Conservation (phyloP, 2,113 vertebrate genomes). For the Lepidothrix coronata region DNA sequence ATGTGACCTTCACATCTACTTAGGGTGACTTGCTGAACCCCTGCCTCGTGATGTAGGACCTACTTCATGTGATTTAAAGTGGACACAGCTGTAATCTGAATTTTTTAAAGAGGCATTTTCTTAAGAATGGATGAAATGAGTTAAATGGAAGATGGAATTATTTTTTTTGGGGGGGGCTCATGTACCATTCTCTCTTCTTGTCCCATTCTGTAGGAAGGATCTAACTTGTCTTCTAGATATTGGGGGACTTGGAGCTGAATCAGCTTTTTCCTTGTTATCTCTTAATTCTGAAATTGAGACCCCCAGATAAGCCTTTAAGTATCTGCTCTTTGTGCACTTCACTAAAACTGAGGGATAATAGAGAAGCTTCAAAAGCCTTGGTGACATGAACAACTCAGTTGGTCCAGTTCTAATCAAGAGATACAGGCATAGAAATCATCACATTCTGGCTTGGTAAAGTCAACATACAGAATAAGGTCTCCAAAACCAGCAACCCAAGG, state of each 20-base stretch:
- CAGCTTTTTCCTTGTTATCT: not conserved
- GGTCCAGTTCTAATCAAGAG: not conserved
- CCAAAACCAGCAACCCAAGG: accelerated
- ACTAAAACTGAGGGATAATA: accelerated
- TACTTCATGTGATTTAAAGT: constrained; percentile 20
- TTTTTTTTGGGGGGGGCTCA: not conserved
- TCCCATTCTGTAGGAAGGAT: not conserved
- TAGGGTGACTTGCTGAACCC: not conserved
- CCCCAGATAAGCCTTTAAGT: not conserved
- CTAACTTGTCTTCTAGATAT: not conserved
- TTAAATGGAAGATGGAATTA: not conserved
- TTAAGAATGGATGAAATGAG: not conserved
- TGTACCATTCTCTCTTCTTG: not conserved
- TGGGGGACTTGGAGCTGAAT: not conserved
- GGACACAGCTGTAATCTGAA: not conserved
- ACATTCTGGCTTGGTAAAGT: not conserved
- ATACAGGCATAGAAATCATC: not conserved
- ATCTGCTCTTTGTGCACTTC: not conserved
- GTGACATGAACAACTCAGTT: not conserved
- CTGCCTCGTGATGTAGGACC: not conserved
- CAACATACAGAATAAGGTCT: not conserved
- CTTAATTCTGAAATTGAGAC: not conserved
- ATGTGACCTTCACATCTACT: not conserved
- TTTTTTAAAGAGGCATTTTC: not conserved
- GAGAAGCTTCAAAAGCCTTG: not conserved